Base-by-base conservation (phyloP, 1,140 invertebrate species). In the Drosophila chauvacae region DNA sequence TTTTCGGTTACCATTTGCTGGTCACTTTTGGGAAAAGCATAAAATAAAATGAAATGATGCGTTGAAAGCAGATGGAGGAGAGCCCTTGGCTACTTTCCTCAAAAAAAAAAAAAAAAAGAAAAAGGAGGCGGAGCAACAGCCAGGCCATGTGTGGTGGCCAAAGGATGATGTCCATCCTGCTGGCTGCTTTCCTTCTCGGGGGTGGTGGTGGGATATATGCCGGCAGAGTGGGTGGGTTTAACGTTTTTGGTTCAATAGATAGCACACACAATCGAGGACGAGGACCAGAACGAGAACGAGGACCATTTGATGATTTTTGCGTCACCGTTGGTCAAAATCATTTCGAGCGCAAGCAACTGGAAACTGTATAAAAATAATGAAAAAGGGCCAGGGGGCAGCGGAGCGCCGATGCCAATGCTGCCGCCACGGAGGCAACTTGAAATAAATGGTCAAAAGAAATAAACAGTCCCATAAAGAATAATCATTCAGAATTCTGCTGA, bases 381-480 rank as follows among this genome's bases (percentile, higher is more conserved):
- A 90, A 90, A 61, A 60, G 48, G n/a, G 18, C 41, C 45, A 48
- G 18, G 65, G 35, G 18, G 35, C 26, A 37, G n/a, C 35, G n/a
- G 63, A 64, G 39, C 28, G 57, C 45, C 20, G 51, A 28, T 48
- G 61, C 33, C 39, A 76, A 42, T 41, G 60, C 23, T 33, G 80
- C 50, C 53, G 80, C 72, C 55, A 77, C 71, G 65, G 72, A 68
- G 78, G 57, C 81, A 91, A 91, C 87, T 87, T 91, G 91, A 91
- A 91, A 92, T 92, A 92, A 92, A 92, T 92, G 91, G 91, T 92
- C 91, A 91, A 91, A 87, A 92, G 91, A 92, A 92, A 92, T 92
- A 92, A 92, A 92, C 91, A 92, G 91, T 92, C 91, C 91, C 91
- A 92, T 92, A 92, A 92, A 92, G 91, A 92, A 92, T 92, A 92